A percentile compares a stretch with the other conserved stretches of the same genome.
Conservation (phyloP, 2,888 invertebrate species). For the Heliconius erato region DNA sequence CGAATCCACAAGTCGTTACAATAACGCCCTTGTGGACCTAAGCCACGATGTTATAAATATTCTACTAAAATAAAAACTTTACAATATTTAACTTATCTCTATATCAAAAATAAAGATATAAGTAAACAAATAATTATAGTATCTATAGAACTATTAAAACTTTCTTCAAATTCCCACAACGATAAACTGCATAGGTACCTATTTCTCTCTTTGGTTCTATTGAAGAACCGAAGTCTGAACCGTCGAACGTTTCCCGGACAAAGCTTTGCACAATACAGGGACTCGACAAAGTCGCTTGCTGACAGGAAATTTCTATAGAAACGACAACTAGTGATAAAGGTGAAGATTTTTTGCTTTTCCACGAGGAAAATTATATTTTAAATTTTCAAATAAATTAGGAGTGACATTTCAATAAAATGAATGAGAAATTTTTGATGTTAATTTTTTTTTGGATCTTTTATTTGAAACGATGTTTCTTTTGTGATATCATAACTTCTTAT, state of each 20-base stretch:
- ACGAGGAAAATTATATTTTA: constrained; percentile 17
- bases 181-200: constrained; percentile 39
- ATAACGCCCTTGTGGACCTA: no score
- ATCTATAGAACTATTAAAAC: background rate
- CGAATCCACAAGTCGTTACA: no score
- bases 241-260: constrained; percentile 49
- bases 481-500: background rate
- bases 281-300: constrained; percentile 48
- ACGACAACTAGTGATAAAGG: constrained; percentile 42
- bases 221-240: constrained; percentile 43
- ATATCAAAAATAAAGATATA: background rate
- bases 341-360: constrained; percentile 18
- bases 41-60: no score
- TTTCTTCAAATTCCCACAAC: constrained; percentile 25
- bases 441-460: background rate
- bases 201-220: constrained; percentile 41
- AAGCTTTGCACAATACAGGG: constrained; percentile 48
- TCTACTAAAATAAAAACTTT: no score
- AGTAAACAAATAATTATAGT: background rate
- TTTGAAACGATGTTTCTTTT: background rate
- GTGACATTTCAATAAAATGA: constrained; percentile 33
- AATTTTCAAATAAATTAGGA: constrained; percentile 30
- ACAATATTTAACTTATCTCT: background rate
- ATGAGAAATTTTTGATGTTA: background rate
- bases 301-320: constrained; percentile 50